These are phyloP conservation scores for Gasterosteus nipponicus DNA, from an alignment of 2,113 vertebrate species.

Conservation along the genomic window DNA sequence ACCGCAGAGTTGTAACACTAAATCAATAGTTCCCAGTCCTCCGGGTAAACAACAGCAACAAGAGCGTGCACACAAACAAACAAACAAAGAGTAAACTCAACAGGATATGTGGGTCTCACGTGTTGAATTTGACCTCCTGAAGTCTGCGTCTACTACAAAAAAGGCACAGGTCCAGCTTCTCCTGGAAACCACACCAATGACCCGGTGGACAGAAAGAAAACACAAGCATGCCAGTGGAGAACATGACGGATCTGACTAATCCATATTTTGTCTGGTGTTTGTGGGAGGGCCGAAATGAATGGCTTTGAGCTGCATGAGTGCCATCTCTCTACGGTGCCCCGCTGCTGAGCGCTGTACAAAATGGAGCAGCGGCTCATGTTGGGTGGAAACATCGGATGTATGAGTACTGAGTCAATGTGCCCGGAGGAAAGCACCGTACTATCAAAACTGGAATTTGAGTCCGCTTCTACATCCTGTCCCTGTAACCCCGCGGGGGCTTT, in stretches of 20 bases:
- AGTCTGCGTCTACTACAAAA: not conserved
- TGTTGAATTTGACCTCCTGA: conserved; percentile 30
- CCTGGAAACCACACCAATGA: not conserved
- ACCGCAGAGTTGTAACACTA: conserved; percentile 38
- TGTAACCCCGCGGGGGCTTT: conserved; percentile 50
- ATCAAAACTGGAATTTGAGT: conserved; percentile 55
- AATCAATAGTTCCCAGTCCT: conserved; percentile 52
- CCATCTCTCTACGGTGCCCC: conserved; percentile 49
- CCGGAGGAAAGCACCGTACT: conserved; percentile 64
- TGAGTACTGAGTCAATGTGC: conserved; percentile 62
- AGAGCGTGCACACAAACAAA: conserved; percentile 4
- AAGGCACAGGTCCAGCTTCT: not conserved
- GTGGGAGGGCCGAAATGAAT: conserved; percentile 37
- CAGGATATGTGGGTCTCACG: not conserved
- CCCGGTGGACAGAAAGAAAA: not conserved
- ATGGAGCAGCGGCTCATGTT: conserved; percentile 53
- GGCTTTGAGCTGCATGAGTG: conserved; percentile 41
- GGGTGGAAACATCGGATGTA: conserved; percentile 55
- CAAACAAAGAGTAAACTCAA: conserved; percentile 20
- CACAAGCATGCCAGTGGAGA: not conserved
- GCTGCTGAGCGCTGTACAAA: conserved; percentile 54
- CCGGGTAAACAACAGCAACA: conserved; percentile 41
- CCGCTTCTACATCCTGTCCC: conserved; percentile 56
- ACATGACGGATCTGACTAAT: conserved; percentile 34
- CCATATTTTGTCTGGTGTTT: conserved; percentile 30